Evolutionary conservation across 2,113 vertebrate species (phyloP).

Genomic region (Dolichotis patagonum): DNA sequence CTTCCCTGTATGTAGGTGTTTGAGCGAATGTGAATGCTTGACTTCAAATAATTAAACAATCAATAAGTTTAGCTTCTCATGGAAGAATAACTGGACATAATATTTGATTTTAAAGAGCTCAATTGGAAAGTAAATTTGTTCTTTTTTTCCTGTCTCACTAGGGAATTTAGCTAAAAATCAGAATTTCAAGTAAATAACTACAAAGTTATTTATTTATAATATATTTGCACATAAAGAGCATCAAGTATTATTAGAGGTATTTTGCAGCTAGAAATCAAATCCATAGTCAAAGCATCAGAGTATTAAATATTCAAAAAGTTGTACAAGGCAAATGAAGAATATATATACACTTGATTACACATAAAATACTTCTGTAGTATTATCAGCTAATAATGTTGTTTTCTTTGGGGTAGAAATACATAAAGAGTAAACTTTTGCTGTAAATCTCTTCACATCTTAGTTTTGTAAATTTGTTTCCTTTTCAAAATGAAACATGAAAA

Average conservation of each 20-base stretch:
- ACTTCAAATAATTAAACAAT: neutral
- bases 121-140: neutral
- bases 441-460: neutral
- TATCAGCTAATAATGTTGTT: neutral
- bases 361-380: neutral
- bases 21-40: neutral
- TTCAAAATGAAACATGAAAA: neutral
- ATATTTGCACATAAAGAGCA: neutral
- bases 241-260: neutral
- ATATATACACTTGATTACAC: no score
- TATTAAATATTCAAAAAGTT: neutral
- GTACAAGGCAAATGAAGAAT: neutral
- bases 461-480: neutral
- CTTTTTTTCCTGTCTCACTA: neutral
- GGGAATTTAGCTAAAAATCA: neutral
- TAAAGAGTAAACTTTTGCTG: neutral
- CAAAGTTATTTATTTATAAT: neutral
- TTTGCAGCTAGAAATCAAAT: neutral
- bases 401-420: neutral
- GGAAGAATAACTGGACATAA: neutral
- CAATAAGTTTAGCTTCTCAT: neutral
- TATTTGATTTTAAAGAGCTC: neutral
- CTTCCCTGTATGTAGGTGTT: neutral
- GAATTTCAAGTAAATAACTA: neutral
- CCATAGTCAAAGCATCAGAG: neutral